Base-by-base conservation (phyloP, 35 echinoderm and acorn worm genomes). In the Antedon bifida region DNA sequence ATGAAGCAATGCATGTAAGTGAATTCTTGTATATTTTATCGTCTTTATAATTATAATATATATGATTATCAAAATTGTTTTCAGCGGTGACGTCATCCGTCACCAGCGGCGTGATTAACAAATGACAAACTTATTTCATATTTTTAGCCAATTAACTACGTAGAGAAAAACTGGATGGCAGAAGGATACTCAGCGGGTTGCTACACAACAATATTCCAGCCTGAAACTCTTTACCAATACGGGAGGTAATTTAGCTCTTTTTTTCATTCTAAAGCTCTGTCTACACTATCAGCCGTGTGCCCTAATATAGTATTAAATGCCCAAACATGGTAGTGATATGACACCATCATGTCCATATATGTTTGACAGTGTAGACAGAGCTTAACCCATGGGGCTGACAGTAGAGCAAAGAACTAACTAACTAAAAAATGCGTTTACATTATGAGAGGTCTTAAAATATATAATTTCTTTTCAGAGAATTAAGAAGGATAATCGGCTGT, bases 91-190 rank as follows among this genome's bases (percentile, higher is more conserved):
- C n/a, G n/a, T n/a, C n/a, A n/a, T n/a, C n/a, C n/a, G n/a, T n/a
- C n/a, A n/a, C n/a, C n/a, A n/a, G n/a, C n/a, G n/a, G n/a, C 75
- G 75, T 9, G 36, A 64, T 19, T 64, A 73, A 64, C 35, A 83
- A n/a, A 9, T 35, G 19, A 21, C 0, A 29, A 16, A 19, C 55
- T 33, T 35, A n/a, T n/a, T n/a, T n/a, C n/a, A 17, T 39, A 42
- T 11, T 46, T 81, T 75, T 75, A 91, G 89, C 90, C 90, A 16
- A 64, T 85, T 2, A 74, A 83, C 82, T 92, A 92, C 33, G 36
- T 85, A 29, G 90, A 92, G 74, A 92, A 92, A 46, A 92, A 88
- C 30, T 88, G 90, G 90, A 92, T 92, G 90, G 83, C 80, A 19
- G 90, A 92, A 73, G 76, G 74, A n/a, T 92, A 92, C 39, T 85